These are phyloP conservation scores for Deilephila elpenor DNA, from an alignment of 2,888 invertebrate genomes.

Conservation along the genomic window DNA sequence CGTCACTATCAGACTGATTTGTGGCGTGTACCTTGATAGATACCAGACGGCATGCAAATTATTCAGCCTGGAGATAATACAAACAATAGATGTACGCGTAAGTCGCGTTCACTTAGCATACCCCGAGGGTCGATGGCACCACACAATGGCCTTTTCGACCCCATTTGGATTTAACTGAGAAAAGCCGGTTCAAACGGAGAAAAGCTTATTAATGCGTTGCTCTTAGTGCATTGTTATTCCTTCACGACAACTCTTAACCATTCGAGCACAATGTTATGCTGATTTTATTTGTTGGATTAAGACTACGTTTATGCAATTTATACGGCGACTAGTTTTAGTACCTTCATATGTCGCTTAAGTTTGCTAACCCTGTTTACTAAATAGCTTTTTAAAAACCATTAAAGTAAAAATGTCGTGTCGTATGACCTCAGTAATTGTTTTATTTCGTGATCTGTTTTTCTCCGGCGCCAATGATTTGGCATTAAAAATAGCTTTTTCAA, in stretches of 20 bases:
- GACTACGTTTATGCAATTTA: background rate
- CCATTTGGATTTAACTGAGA: constrained; percentile 27
- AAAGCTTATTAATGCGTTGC: constrained; percentile 25
- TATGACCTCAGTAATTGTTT: background rate
- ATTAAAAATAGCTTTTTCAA: background rate
- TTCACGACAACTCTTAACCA: constrained; percentile 17
- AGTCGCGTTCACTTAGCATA: constrained; percentile 49
- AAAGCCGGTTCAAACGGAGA: constrained; percentile 26
- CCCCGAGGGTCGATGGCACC: constrained; percentile 51
- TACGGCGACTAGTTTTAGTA: background rate
- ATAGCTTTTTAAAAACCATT: background rate
- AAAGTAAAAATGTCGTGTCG: background rate
- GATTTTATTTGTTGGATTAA: constrained; percentile 1
- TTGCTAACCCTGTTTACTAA: background rate
- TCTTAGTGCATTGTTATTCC: constrained; percentile 20
- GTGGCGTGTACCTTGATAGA: constrained; percentile 38
- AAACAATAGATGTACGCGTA: constrained; percentile 48
- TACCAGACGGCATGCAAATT: constrained; percentile 41
- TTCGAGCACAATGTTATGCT: constrained; percentile 14
- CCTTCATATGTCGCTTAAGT: background rate
- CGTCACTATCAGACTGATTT: constrained; percentile 24
- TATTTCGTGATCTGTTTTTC: background rate
- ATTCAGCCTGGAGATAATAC: constrained; percentile 43
- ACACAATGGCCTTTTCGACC: constrained; percentile 49
- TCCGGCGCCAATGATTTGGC: background rate